Evolutionary conservation across 1,140 invertebrate species (phyloP).

Genomic region (Orussus abietinus): DNA sequence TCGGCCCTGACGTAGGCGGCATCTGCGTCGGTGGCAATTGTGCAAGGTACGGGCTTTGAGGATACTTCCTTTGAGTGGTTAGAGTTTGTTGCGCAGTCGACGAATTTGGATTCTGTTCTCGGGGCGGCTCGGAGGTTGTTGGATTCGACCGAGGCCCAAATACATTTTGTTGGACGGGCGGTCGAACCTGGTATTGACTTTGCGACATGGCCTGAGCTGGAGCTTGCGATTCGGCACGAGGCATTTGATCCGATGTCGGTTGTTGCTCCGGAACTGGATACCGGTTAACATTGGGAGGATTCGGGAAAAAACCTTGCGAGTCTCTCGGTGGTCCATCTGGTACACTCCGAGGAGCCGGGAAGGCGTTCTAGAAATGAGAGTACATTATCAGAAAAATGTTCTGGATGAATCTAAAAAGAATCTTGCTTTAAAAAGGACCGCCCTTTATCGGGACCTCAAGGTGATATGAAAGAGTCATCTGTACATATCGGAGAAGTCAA

Average conservation of each 20-base stretch:
- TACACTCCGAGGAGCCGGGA: constrained; percentile 9
- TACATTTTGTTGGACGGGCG: constrained; percentile 11
- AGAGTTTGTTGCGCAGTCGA: constrained; percentile 30
- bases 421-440: too few species aligned
- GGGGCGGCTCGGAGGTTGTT: constrained; percentile 5
- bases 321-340: too few species aligned
- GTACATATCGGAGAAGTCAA: too few species aligned
- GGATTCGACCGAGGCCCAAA: constrained; percentile 15
- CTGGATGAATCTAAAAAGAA: too few species aligned
- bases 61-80: constrained; percentile 37
- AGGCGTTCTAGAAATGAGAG: too few species aligned
- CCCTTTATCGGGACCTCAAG: too few species aligned
- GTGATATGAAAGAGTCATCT: too few species aligned
- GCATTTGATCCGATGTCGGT: background rate
- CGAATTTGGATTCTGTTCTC: constrained; percentile 17
- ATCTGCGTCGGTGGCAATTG: constrained; percentile 19
- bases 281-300: too few species aligned
- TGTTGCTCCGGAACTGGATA: constrained; percentile 14
- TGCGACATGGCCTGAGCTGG: constrained; percentile 7
- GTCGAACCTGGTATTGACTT: constrained; percentile 13
- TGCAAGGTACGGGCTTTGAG: constrained; percentile 21
- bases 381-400: too few species aligned
- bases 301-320: too few species aligned
- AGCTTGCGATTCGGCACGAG: too few species aligned
- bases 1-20: constrained; percentile 20